Conservation (phyloP, 2,797 vertebrate species). For the Mus caroli region DNA sequence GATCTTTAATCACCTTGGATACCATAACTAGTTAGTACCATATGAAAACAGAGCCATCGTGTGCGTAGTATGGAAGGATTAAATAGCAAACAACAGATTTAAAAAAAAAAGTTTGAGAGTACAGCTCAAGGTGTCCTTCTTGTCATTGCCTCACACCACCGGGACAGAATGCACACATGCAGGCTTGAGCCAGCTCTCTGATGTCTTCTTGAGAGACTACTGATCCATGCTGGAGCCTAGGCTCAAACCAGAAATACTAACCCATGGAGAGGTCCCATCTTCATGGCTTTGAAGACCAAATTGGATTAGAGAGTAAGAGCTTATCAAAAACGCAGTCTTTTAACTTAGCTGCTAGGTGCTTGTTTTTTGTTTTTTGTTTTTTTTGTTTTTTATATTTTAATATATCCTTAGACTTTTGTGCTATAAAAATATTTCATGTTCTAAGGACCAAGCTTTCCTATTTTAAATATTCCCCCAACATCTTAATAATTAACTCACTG, state of each 20-base stretch:
- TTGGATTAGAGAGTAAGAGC: neutral
- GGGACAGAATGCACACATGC: neutral
- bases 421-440: neutral
- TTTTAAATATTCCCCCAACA: neutral
- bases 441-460: slow-evolving; percentile 16
- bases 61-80: neutral
- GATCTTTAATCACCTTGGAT: neutral
- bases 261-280: neutral
- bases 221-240: neutral
- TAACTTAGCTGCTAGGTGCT: neutral
- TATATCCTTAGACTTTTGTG: neutral
- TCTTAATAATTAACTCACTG: neutral
- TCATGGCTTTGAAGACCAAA: neutral
- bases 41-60: neutral
- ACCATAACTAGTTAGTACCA: neutral
- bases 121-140: neutral
- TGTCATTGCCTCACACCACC: neutral
- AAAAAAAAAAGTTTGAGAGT: neutral
- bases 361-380: too few species aligned
- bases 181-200: neutral
- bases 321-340: neutral
- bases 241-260: neutral
- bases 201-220: neutral
- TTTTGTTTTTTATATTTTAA: slow-evolving; percentile 17
- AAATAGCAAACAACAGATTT: neutral